Base-by-base conservation (phyloP, 2,113 vertebrate genomes). In the Ptilonorhynchus violaceus region DNA sequence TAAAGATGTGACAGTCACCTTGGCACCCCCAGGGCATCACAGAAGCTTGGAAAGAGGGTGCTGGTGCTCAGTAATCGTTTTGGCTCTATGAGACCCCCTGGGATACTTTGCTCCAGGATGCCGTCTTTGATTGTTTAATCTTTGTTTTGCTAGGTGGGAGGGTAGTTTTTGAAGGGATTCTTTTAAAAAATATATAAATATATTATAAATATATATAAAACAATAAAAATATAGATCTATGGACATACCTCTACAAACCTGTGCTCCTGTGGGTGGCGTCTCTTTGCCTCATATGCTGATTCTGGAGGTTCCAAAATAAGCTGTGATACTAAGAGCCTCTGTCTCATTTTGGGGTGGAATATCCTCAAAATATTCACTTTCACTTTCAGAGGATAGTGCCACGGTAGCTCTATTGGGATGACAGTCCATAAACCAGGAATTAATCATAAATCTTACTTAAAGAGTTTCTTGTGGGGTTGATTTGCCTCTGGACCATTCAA, bases 161-260 rank as follows among this genome's bases (percentile, higher is more conserved):
- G 94, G 96, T 90, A 93, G 87, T 64, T 96, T 97, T 96, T 94
- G 93, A 81, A 84, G 86, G 95, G 96, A 74, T 97, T 97, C 79
- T 97, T 97, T 96, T 84, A 96, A 96, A 83, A 97, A 79, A 92
- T 27, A 86, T 95, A 97, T 63, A 96, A 96, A 96, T 97, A 96
- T 96, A 97, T 97, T 96, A 96, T 91, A 96, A 96, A 96, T 95
- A 96, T 93, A 88, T 96, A 95, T 94, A 75, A 97, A 95, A 66
- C 77, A 92, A 96, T 94, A 96, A 96, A 96, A 93, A 89, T 89
- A 95, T n/a, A 97, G 95, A 92, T 92, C 90, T 97, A 92, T 96
- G 93, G 73, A 96, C 86, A 91, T 87, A 96, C 74, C 92, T 93
- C 4, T 94, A 93, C 21, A 42, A 83, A 50, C 11, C 46, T 20